A percentile compares a stretch with the other conserved stretches of the same genome.
Evolutionary conservation across 2,888 invertebrate genomes (phyloP).

Genomic region (Perdita meconis): DNA sequence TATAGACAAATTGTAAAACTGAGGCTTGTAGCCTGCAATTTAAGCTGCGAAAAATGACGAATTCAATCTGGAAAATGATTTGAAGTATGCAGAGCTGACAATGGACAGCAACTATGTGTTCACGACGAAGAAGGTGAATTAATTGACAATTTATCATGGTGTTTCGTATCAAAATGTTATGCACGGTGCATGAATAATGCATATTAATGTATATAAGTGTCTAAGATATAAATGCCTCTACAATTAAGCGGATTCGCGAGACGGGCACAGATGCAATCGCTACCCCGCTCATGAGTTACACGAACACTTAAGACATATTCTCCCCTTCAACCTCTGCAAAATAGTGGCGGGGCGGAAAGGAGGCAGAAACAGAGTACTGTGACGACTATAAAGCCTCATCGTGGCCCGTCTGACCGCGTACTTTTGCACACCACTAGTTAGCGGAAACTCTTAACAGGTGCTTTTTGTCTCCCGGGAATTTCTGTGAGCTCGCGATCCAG

Average conservation of each 20-base stretch:
- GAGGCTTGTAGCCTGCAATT: no score
- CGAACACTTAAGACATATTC: slow-evolving; percentile 58
- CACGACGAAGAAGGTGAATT: not conserved
- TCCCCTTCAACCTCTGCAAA: slow-evolving; percentile 63
- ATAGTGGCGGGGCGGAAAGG: slow-evolving; percentile 68
- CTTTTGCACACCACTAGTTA: slow-evolving; percentile 45
- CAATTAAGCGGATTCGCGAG: slow-evolving; percentile 1
- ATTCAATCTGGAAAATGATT: not conserved
- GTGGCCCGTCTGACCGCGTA: slow-evolving; percentile 57
- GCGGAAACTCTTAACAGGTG: slow-evolving; percentile 55
- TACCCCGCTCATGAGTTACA: slow-evolving; percentile 61
- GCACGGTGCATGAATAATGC: not conserved
- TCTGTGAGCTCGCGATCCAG: slow-evolving; percentile 20
- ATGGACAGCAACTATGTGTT: not conserved
- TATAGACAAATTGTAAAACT: not conserved
- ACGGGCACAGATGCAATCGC: slow-evolving; percentile 25
- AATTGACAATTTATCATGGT: not conserved
- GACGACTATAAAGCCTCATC: slow-evolving; percentile 69
- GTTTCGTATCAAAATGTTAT: not conserved
- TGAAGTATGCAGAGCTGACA: no score
- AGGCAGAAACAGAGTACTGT: slow-evolving; percentile 61
- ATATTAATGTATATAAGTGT: not conserved
- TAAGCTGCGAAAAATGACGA: not conserved
- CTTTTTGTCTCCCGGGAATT: slow-evolving; percentile 23
- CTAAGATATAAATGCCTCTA: slow-evolving; percentile 6